phyloP scores from a whole-genome alignment of 2,888 invertebrate species.

The Cantharis lateralis region DNA sequence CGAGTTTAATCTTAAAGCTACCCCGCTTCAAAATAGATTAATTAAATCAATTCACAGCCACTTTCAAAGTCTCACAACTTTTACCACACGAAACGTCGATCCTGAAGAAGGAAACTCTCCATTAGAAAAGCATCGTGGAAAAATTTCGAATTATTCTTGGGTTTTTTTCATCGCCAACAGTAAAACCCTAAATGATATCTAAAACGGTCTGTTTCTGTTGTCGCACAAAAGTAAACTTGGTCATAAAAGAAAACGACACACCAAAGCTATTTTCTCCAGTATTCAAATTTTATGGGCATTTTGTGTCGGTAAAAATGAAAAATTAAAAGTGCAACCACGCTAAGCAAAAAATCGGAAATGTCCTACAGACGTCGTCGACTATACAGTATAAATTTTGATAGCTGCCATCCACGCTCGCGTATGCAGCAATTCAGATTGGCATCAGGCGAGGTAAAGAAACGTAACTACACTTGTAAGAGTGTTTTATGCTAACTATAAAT shows the following conservation, averaged over 20 bases:
- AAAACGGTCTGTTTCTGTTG: neutral
- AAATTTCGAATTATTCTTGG: neutral
- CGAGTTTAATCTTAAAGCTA: neutral
- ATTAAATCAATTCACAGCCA: neutral
- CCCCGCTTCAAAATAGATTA: neutral
- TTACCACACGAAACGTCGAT: neutral
- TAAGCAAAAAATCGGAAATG: neutral
- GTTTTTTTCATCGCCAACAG: neutral
- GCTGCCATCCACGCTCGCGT: constrained; percentile 4
- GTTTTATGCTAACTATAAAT: constrained; percentile 32
- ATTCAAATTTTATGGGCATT: neutral
- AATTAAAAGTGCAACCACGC: neutral
- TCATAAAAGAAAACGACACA: neutral
- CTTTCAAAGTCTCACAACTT: neutral
- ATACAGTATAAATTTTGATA: constrained; percentile 19
- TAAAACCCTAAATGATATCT: neutral
- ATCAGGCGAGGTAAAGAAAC: constrained; percentile 15
- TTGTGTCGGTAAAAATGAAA: neutral
- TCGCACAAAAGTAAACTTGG: neutral
- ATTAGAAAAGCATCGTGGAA: neutral
- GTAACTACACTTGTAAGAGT: constrained; percentile 29
- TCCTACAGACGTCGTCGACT: constrained; percentile 5
- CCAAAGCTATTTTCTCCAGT: neutral
- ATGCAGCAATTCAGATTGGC: constrained; percentile 11
- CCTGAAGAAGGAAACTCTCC: neutral